Conservation (phyloP, 1,140 invertebrate species). For the Brachionus koreanus region DNA sequence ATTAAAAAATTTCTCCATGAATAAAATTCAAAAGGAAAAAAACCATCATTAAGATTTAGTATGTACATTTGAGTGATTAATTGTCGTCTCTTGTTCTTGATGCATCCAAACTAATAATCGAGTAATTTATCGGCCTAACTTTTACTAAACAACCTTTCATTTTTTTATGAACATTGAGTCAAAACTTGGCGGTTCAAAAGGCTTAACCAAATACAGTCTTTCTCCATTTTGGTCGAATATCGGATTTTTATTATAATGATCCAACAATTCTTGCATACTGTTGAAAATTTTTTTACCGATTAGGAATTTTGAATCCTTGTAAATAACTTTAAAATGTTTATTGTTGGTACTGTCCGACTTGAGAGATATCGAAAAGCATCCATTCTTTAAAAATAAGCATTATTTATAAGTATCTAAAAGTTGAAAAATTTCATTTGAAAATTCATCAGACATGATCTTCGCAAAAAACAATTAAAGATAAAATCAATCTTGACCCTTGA, state of each 20-base stretch:
- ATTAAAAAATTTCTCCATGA: neutral
- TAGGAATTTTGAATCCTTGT: conserved; percentile 84
- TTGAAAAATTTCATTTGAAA: too few species aligned
- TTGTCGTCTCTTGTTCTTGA: neutral
- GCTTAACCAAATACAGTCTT: conserved; percentile 55
- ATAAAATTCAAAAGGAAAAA: neutral
- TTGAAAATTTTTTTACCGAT: conserved; percentile 97
- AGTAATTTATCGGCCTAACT: neutral
- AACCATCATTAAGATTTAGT: neutral
- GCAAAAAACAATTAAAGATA: too few species aligned
- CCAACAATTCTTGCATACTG: conserved; percentile 88
- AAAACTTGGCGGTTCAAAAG: conserved; percentile 48
- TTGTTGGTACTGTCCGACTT: conserved; percentile 88
- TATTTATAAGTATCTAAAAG: too few species aligned
- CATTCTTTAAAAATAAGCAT: conserved; percentile 69
- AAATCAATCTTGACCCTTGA: too few species aligned
- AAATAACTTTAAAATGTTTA: conserved; percentile 97
- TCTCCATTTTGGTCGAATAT: conserved; percentile 72
- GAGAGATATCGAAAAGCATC: conserved; percentile 94
- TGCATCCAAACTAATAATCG: neutral
- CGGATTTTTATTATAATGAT: conserved; percentile 95
- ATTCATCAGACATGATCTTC: too few species aligned
- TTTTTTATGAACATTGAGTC: conserved; percentile 14
- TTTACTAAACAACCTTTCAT: neutral
- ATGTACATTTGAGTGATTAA: neutral